Percentiles rank a stretch among this genome's conserved stretches.
Conservation (phyloP, 2,797 vertebrate species). For the Ctenopoma multispine region DNA sequence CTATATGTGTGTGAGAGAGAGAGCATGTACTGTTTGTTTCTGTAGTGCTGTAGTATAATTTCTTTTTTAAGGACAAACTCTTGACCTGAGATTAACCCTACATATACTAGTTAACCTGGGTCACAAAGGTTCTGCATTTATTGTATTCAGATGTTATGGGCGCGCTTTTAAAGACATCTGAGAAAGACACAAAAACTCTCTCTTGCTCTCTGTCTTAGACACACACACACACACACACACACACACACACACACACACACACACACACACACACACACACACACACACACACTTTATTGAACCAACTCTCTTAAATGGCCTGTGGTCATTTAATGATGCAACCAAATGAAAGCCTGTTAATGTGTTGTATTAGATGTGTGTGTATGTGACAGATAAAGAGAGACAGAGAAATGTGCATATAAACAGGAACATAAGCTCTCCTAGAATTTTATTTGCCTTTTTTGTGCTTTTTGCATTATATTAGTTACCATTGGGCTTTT, state of each 20-base stretch:
- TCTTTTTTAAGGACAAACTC: constrained; percentile 28
- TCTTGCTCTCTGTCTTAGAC: neutral
- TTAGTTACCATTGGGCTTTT: constrained; percentile 28
- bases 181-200: constrained; percentile 24
- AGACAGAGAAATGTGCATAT: constrained; percentile 9
- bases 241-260: neutral
- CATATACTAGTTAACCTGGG: constrained; percentile 21
- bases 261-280: too few relatives aligned
- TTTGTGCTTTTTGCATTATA: constrained; percentile 22
- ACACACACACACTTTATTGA: too few relatives aligned
- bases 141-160: constrained; percentile 22
- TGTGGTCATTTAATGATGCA: constrained; percentile 69
- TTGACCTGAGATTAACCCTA: constrained; percentile 56
- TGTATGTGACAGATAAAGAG: neutral
- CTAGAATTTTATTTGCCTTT: constrained; percentile 28
- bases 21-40: constrained; percentile 7
- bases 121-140: constrained; percentile 43
- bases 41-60: constrained; percentile 1
- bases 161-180: neutral
- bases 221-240: constrained; percentile 7
- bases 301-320: constrained; percentile 46
- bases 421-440: constrained; percentile 20
- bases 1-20: constrained; percentile 14
- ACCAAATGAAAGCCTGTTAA: constrained; percentile 60
- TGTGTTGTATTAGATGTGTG: constrained; percentile 29